Conservation (phyloP, 2,888 invertebrate species). For the Tuta absoluta region DNA sequence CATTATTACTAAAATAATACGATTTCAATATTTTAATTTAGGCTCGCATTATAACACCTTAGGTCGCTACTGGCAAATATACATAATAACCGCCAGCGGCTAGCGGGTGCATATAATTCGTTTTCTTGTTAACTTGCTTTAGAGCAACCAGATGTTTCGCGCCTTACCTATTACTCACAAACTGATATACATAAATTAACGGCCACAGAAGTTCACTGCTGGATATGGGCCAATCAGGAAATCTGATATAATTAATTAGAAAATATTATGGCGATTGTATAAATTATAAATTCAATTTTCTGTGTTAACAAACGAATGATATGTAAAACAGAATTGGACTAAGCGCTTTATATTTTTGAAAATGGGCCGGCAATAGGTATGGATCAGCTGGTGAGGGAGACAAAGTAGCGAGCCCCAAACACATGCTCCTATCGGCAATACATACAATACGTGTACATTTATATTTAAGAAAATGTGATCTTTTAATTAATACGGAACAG, state of each 20-base stretch:
- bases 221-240: too few relatives aligned
- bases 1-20: slow-evolving; percentile 22
- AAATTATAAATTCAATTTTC: not conserved
- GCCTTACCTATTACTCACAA: not conserved
- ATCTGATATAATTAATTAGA: not conserved
- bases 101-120: too few relatives aligned
- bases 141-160: too few relatives aligned
- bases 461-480: not conserved
- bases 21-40: too few relatives aligned
- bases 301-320: not conserved
- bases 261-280: too few relatives aligned
- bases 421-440: slow-evolving; percentile 31
- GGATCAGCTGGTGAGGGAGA: slow-evolving; percentile 68
- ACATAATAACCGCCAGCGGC: too few relatives aligned
- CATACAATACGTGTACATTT: not conserved
- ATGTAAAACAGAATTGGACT: not conserved
- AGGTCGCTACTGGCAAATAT: too few relatives aligned
- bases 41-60: too few relatives aligned
- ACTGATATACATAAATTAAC: too few relatives aligned
- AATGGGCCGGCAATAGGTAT: slow-evolving; percentile 51
- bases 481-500: too few relatives aligned
- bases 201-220: too few relatives aligned
- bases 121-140: too few relatives aligned
- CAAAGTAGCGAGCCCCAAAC: slow-evolving; percentile 57
- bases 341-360: slow-evolving; percentile 27